These are phyloP conservation scores for Isotomurus palustris DNA, from an alignment of 2,888 invertebrate species.

Conservation along the genomic window DNA sequence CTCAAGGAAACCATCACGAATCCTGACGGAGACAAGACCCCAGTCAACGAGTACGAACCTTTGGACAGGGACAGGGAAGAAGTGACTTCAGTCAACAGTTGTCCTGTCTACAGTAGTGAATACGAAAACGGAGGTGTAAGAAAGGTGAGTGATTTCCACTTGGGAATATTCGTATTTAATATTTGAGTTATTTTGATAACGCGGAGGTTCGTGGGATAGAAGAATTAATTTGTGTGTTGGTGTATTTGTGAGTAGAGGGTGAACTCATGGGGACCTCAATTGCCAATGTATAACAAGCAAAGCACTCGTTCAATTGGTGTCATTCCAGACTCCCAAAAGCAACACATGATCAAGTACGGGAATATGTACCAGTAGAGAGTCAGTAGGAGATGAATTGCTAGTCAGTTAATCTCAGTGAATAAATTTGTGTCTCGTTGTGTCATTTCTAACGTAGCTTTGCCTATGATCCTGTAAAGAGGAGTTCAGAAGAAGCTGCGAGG, in stretches of 20 bases:
- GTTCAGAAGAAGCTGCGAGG: slow-evolving; percentile 25
- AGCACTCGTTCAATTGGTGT: slow-evolving; percentile 19
- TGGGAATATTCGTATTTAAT: no score
- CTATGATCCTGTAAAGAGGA: slow-evolving; percentile 26
- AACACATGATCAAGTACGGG: slow-evolving; percentile 24
- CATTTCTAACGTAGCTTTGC: slow-evolving; percentile 26
- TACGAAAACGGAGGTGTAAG: neutral
- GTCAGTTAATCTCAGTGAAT: no score
- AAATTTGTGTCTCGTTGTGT: no score
- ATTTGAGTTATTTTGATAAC: no score
- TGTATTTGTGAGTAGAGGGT: slow-evolving; percentile 4
- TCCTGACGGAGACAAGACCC: slow-evolving; percentile 31
- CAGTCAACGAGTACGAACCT: slow-evolving; percentile 29
- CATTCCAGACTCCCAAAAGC: slow-evolving; percentile 30
- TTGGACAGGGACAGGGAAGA: neutral
- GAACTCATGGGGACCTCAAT: slow-evolving; percentile 10
- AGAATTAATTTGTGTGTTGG: no score
- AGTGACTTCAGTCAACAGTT: slow-evolving; percentile 2
- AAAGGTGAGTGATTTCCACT: slow-evolving; percentile 1
- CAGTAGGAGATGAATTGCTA: no score
- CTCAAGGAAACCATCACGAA: slow-evolving; percentile 43
- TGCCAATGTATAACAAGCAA: slow-evolving; percentile 8
- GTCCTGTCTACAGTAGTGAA: slow-evolving; percentile 1
- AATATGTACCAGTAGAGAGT: no score
- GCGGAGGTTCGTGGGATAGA: no score